Conservation (phyloP, 1,140 invertebrate genomes). For the Drosophila novamexicana region DNA sequence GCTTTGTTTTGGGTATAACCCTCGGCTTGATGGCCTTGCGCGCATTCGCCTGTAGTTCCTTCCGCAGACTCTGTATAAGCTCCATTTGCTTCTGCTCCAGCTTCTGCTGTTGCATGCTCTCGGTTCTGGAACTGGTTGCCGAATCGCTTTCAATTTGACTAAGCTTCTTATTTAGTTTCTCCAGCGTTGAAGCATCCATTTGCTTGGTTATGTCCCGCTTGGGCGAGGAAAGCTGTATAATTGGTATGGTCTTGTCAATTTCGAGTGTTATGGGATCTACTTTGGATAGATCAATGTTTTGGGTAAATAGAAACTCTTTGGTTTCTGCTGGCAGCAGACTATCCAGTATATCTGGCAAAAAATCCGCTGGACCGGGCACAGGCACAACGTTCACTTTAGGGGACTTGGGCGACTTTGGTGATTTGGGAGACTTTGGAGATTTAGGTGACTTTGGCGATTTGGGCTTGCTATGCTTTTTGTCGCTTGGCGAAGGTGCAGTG, state of each 20-base stretch:
- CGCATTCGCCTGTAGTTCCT: conserved; percentile 74
- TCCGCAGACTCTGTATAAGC: conserved; percentile 83
- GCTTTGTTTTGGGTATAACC: conserved; percentile 82
- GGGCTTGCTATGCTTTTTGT: conserved; percentile 85
- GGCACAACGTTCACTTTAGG: conserved; percentile 47
- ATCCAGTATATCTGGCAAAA: conserved; percentile 80
- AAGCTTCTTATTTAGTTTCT: conserved; percentile 89
- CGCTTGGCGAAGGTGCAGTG: conserved; percentile 87
- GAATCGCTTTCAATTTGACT: conserved; percentile 90
- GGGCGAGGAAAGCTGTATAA: conserved; percentile 87
- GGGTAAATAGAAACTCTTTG: conserved; percentile 88
- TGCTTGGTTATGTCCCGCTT: conserved; percentile 88
- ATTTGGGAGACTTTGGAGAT: conserved; percentile 87
- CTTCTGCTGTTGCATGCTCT: conserved; percentile 87
- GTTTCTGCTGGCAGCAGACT: conserved; percentile 78
- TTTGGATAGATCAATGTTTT: conserved; percentile 89
- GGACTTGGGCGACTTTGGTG: conserved; percentile 85
- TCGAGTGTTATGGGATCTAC: conserved; percentile 89
- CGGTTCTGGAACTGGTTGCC: conserved; percentile 88
- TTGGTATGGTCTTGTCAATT: conserved; percentile 87
- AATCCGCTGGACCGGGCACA: conserved; percentile 51
- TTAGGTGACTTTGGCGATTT: conserved; percentile 87
- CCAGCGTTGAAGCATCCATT: conserved; percentile 88
- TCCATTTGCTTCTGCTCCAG: conserved; percentile 85
- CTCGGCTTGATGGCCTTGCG: conserved; percentile 74